These are phyloP conservation scores for Microctonus hyperodae DNA, from an alignment of 2,888 invertebrate species.

Conservation along the genomic window DNA sequence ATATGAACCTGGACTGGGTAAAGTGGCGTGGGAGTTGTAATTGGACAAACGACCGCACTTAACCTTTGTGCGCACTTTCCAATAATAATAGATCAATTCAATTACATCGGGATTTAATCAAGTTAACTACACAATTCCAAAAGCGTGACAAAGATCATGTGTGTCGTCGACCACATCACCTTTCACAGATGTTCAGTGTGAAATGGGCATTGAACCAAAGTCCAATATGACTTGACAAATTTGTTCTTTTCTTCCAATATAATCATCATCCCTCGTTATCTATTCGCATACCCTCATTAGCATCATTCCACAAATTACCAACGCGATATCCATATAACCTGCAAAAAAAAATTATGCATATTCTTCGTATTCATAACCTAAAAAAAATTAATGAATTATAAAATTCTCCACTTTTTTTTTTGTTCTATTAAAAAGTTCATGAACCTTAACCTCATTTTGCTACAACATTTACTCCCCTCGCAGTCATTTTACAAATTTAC, in stretches of 20 bases:
- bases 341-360: constrained; percentile 2
- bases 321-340: too few species aligned
- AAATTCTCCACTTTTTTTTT: too few species aligned
- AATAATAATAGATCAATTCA: constrained; percentile 24
- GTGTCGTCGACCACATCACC: neutral
- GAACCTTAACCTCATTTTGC: neutral
- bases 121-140: neutral
- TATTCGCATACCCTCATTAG: too few species aligned
- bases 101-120: constrained; percentile 31
- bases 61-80: neutral
- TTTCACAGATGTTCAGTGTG: constrained; percentile 11
- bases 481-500: constrained; percentile 49
- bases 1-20: neutral
- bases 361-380: neutral
- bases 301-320: too few species aligned
- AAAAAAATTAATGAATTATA: neutral
- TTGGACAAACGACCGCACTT: neutral
- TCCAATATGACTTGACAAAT: constrained; percentile 39
- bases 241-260: neutral
- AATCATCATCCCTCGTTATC: too few species aligned
- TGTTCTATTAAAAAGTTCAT: neutral
- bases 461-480: constrained; percentile 12
- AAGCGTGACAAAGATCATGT: constrained; percentile 19
- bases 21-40: constrained; percentile 10
- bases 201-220: constrained; percentile 37